phyloP scores from a whole-genome alignment of 2,797 vertebrate genomes.

The Gadopsis bispinosus region DNA sequence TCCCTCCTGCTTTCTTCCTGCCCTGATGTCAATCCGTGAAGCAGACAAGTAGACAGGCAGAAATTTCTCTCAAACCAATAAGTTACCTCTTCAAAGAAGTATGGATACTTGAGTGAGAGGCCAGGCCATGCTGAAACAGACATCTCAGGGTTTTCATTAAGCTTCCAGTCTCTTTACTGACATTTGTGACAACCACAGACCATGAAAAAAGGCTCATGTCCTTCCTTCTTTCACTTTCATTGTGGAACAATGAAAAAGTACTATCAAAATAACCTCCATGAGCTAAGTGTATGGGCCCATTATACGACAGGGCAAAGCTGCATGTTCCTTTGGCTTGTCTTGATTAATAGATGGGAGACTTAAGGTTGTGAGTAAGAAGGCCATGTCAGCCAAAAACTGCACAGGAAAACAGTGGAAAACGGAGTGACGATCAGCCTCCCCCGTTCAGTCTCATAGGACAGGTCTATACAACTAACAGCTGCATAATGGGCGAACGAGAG shows the following conservation, averaged over 20 bases:
- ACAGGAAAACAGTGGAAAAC: conserved; percentile 43
- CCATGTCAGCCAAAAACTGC: conserved; percentile 39
- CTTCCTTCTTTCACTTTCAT: conserved; percentile 59
- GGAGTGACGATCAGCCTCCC: conserved; percentile 7
- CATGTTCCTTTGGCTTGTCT: conserved; percentile 52
- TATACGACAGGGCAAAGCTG: conserved; percentile 60
- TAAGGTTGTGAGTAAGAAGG: conserved; percentile 43
- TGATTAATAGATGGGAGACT: conserved; percentile 64
- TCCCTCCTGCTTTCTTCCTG: conserved; percentile 70
- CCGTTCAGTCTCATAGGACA: conserved; percentile 24
- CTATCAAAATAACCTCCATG: conserved; percentile 54
- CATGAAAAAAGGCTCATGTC: conserved; percentile 60
- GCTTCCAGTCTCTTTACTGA: conserved; percentile 72
- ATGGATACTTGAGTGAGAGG: conserved; percentile 71
- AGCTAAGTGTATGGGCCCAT: conserved; percentile 47
- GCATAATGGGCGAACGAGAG: conserved; percentile 16
- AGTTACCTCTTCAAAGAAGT: conserved; percentile 83
- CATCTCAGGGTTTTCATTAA: conserved; percentile 80
- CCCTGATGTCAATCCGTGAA: conserved; percentile 80
- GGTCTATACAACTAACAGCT: conserved; percentile 42
- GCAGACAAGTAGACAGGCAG: conserved; percentile 81
- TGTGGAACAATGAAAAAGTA: conserved; percentile 63
- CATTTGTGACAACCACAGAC: conserved; percentile 76
- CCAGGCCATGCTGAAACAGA: conserved; percentile 75
- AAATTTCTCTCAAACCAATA: conserved; percentile 78